Conservation (phyloP, 1,140 invertebrate genomes). For the Coenobita brevimanus region DNA sequence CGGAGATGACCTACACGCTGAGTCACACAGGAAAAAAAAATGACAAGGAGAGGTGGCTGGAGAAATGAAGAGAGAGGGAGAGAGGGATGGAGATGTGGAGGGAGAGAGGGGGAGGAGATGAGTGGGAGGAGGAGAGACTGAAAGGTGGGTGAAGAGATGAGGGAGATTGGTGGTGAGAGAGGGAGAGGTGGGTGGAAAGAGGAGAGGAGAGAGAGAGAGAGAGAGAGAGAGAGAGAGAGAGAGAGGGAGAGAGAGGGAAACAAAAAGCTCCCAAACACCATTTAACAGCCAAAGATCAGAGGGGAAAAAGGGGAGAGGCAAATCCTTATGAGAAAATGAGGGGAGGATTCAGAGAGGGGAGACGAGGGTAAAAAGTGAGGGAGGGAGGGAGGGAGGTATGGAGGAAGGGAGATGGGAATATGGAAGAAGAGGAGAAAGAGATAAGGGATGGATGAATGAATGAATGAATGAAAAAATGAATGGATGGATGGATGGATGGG, state of each 20-base stretch:
- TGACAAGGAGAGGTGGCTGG: not conserved
- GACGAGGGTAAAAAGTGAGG: not conserved
- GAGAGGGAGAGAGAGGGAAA: not conserved
- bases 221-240: not conserved
- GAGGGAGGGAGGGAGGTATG: not conserved
- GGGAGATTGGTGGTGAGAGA: no score
- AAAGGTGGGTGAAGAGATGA: no score
- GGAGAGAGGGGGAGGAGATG: not conserved
- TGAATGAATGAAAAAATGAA: no score
- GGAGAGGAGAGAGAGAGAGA: not conserved
- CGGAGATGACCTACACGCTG: no score
- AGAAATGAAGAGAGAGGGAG: not conserved
- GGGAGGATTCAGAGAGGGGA: not conserved
- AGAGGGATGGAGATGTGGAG: not conserved
- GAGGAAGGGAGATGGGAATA: not conserved
- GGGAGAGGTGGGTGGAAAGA: no score
- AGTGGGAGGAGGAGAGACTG: not conserved
- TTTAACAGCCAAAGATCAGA: no score
- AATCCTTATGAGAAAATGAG: slow-evolving; percentile 17
- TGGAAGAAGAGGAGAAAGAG: not conserved
- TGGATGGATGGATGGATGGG: no score
- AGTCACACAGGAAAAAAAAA: no score
- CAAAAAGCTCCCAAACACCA: no score
- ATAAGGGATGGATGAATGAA: no score
- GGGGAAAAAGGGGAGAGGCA: no score